Conservation (phyloP, 1,140 invertebrate species). For the Paraescarpia echinospica region DNA sequence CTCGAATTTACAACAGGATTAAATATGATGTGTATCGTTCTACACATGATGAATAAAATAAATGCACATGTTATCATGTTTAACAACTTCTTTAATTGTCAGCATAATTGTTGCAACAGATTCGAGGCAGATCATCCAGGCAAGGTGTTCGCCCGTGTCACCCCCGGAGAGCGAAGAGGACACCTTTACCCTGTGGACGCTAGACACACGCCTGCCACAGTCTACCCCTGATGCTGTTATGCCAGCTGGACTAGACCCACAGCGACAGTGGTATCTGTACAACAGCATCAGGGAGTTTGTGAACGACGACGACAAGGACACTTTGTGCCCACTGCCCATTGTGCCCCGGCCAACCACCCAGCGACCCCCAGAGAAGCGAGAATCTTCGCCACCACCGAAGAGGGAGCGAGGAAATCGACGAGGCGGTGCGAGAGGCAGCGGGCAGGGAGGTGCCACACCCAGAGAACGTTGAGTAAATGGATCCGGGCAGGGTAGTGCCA, state of each 20-base stretch:
- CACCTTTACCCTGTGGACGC: neutral
- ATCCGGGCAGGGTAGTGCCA: no score
- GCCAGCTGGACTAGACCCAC: constrained; percentile 15
- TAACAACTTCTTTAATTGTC: neutral
- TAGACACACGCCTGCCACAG: neutral
- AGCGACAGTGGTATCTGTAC: constrained; percentile 19
- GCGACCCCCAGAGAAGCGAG: neutral
- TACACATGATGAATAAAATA: no score
- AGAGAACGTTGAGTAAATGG: no score
- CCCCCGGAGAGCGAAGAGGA: neutral
- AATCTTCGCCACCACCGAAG: neutral
- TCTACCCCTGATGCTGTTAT: neutral
- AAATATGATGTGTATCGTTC: no score
- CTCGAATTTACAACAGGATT: no score
- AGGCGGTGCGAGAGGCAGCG: neutral
- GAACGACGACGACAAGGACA: constrained; percentile 19
- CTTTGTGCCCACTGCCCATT: neutral
- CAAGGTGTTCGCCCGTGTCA: neutral
- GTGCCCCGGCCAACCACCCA: neutral
- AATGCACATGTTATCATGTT: neutral
- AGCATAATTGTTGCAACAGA: constrained; percentile 10
- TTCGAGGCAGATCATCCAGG: constrained; percentile 14
- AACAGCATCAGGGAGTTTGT: constrained; percentile 17
- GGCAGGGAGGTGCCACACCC: no score
- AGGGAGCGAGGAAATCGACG: neutral